Evolutionary conservation across 2,888 invertebrate species (phyloP).

Genomic region (Hydroisotoma schaefferi): DNA sequence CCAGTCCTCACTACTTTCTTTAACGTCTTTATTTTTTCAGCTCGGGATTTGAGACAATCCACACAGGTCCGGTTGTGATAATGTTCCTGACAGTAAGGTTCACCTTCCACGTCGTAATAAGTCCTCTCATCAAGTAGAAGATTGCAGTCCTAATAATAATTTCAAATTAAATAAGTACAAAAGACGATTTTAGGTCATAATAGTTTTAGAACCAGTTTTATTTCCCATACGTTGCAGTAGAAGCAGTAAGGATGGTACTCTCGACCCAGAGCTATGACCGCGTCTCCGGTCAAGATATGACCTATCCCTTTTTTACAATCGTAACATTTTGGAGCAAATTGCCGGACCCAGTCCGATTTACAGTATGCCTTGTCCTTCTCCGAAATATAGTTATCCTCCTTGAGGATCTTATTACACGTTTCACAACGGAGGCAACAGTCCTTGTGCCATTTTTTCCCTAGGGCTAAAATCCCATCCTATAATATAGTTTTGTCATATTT

Average conservation of each 20-base stretch:
- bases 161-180: not conserved
- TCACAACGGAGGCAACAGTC: conserved; percentile 47
- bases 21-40: conserved; percentile 26
- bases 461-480: conserved; percentile 43
- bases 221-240: conserved; percentile 36
- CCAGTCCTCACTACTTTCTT: conserved; percentile 49
- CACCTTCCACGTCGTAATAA: conserved; percentile 41
- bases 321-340: conserved; percentile 45
- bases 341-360: conserved; percentile 40
- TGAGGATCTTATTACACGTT: conserved; percentile 39
- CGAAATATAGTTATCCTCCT: conserved; percentile 41
- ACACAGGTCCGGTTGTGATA: conserved; percentile 44
- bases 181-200: not conserved
- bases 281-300: conserved; percentile 43
- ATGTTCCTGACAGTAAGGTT: conserved; percentile 44
- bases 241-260: conserved; percentile 46
- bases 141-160: conserved; percentile 38
- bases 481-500: not conserved
- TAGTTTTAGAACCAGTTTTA: not conserved
- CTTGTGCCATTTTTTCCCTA: conserved; percentile 44
- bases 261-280: conserved; percentile 38
- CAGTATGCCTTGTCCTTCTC: conserved; percentile 45
- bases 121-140: conserved; percentile 39
- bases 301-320: conserved; percentile 38
- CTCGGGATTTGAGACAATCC: conserved; percentile 42